These are phyloP conservation scores for Desmodus rotundus DNA, from an alignment of 2,113 vertebrate species.

Conservation along the genomic window DNA sequence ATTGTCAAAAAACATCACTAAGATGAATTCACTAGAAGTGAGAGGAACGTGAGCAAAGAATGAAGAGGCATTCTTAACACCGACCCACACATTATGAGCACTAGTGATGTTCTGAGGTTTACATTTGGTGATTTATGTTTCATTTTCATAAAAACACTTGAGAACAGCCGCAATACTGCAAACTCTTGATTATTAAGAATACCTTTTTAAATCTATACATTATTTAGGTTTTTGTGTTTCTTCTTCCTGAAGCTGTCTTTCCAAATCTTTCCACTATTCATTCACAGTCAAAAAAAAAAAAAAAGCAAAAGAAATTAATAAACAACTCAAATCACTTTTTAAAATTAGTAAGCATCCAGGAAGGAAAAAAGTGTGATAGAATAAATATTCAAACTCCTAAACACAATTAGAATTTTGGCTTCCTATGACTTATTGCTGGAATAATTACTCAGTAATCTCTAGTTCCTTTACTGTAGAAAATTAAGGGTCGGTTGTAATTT, in stretches of 20 bases:
- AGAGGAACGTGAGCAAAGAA: neutral
- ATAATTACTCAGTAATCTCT: constrained; percentile 20
- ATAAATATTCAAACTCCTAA: constrained; percentile 19
- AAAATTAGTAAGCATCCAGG: neutral
- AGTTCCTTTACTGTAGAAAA: constrained; percentile 24
- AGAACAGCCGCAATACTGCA: neutral
- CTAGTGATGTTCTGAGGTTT: neutral
- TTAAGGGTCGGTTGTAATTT: neutral
- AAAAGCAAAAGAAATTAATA: neutral
- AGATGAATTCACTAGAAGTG: neutral
- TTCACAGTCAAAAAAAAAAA: neutral
- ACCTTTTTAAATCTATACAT: neutral
- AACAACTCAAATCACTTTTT: neutral
- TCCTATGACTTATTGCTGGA: constrained; percentile 26
- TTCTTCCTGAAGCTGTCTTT: constrained; percentile 10
- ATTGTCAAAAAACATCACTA: constrained; percentile 16
- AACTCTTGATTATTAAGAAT: neutral
- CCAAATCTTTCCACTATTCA: neutral
- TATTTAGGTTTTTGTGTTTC: neutral
- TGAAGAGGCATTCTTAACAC: neutral
- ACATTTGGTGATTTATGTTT: neutral
- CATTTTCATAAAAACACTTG: neutral
- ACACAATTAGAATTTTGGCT: constrained; percentile 33
- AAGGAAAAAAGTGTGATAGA: neutral
- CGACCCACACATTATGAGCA: neutral